Percentiles rank a stretch among this genome's conserved stretches.
These are phyloP conservation scores for Melanotaenia pygmaea DNA, from an alignment of 2,797 vertebrate genomes.

Conservation along the genomic window DNA sequence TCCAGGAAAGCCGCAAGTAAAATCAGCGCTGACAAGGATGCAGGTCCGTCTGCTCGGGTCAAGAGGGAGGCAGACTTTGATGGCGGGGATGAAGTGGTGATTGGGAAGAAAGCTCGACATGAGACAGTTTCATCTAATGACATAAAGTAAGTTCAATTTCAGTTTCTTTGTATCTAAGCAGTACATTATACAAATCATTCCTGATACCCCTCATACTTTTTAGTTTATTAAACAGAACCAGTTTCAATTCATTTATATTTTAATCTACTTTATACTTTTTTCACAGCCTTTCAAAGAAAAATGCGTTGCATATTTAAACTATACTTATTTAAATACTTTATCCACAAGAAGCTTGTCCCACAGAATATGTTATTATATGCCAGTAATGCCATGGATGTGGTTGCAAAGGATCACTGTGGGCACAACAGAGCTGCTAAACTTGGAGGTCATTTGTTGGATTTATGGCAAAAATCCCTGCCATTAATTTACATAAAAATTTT, in stretches of 20 bases:
- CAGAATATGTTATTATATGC: background rate
- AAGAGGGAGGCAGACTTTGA: constrained; percentile 87
- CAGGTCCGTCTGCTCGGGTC: constrained; percentile 47
- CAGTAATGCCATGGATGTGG: too few relatives aligned
- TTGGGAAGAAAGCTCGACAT: constrained; percentile 88
- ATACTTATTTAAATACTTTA: background rate
- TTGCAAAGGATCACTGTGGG: too few relatives aligned
- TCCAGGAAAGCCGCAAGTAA: constrained; percentile 77
- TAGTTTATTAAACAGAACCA: background rate
- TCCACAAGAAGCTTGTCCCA: background rate
- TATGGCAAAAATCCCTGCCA: background rate
- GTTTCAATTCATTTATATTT: background rate
- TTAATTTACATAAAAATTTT: background rate
- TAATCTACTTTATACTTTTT: background rate
- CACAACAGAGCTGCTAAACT: too few relatives aligned
- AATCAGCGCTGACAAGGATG: constrained; percentile 71
- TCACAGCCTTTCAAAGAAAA: background rate
- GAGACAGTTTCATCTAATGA: constrained; percentile 86
- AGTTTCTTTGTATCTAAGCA: background rate
- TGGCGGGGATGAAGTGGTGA: constrained; percentile 80
- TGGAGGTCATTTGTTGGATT: background rate
- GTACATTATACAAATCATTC: background rate
- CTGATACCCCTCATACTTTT: background rate
- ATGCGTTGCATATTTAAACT: background rate
- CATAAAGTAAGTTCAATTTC: constrained; percentile 81